phyloP scores from a whole-genome alignment of 2,113 vertebrate genomes.

The Mastomys natalensis region DNA sequence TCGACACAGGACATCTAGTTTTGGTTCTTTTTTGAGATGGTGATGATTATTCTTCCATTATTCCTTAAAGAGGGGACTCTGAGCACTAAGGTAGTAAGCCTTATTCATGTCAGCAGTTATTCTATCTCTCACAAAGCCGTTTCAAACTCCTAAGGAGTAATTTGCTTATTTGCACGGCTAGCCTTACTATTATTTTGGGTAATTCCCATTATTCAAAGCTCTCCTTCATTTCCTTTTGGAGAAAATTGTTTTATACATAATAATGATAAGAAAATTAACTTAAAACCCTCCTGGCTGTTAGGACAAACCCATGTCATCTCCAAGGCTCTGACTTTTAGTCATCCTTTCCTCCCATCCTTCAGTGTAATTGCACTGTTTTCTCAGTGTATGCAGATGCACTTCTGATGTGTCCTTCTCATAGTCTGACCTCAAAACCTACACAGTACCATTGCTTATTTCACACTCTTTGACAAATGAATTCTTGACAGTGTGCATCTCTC shows the following conservation, averaged over 20 bases:
- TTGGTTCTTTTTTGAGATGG: neutral
- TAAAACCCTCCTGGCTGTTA: slow-evolving; percentile 45
- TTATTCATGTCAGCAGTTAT: neutral
- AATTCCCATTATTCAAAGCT: slow-evolving; percentile 50
- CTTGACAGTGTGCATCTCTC: neutral
- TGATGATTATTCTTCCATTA: neutral
- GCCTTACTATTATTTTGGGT: neutral
- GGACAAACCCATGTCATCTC: slow-evolving; percentile 47
- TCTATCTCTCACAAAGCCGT: neutral
- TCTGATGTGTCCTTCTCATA: slow-evolving; percentile 11
- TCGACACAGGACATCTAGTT: neutral
- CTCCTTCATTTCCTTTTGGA: slow-evolving; percentile 51
- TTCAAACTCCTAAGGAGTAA: slow-evolving; percentile 41
- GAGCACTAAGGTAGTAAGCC: neutral
- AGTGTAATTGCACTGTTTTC: neutral
- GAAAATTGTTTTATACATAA: slow-evolving; percentile 27
- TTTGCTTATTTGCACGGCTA: slow-evolving; percentile 43
- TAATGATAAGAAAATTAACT: slow-evolving; percentile 62
- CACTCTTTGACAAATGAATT: slow-evolving; percentile 11
- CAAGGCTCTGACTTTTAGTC: neutral
- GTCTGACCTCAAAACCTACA: neutral
- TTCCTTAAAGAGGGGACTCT: neutral
- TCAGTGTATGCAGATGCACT: neutral
- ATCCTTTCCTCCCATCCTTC: slow-evolving; percentile 21
- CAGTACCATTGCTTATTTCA: slow-evolving; percentile 15